Conservation (phyloP, 1,140 invertebrate genomes). For the Thaumatotibia leucotreta region DNA sequence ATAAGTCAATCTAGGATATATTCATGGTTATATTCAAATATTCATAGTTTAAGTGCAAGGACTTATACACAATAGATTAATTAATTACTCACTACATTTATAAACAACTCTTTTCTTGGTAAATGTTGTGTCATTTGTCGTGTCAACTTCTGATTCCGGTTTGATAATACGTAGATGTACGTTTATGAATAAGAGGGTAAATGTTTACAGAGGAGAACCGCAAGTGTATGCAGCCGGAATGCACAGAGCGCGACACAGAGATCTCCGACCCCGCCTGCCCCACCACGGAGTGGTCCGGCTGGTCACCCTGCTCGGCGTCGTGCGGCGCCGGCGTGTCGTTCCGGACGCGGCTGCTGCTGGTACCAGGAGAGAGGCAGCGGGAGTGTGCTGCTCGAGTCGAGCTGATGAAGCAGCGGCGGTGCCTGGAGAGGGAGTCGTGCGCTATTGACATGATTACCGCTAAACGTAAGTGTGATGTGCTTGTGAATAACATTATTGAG, state of each 20-base stretch:
- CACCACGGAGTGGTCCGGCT: constrained; percentile 80
- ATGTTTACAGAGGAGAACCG: constrained; percentile 80
- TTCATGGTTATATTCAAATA: too few relatives aligned
- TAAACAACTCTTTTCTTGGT: too few relatives aligned
- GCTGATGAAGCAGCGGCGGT: constrained; percentile 81
- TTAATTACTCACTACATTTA: too few relatives aligned
- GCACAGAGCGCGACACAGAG: constrained; percentile 76
- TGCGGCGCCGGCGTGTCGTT: constrained; percentile 77
- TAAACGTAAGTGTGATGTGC: constrained; percentile 82
- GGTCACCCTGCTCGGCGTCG: constrained; percentile 81
- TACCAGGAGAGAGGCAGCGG: constrained; percentile 77
- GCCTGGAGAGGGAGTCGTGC: constrained; percentile 81
- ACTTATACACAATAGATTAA: too few relatives aligned
- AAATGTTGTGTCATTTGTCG: too few relatives aligned
- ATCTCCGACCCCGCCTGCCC: constrained; percentile 76
- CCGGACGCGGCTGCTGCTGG: constrained; percentile 83
- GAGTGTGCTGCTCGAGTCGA: constrained; percentile 80
- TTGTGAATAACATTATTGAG: background rate
- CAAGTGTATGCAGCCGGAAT: constrained; percentile 84
- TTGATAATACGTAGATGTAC: too few relatives aligned
- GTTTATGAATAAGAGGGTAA: too few relatives aligned
- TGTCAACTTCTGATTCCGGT: too few relatives aligned
- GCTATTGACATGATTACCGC: constrained; percentile 83
- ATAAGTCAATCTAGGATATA: too few relatives aligned
- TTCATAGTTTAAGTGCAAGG: too few relatives aligned